Base-by-base conservation (phyloP, 2,888 invertebrate genomes). In the Diadegma fenestrale region DNA sequence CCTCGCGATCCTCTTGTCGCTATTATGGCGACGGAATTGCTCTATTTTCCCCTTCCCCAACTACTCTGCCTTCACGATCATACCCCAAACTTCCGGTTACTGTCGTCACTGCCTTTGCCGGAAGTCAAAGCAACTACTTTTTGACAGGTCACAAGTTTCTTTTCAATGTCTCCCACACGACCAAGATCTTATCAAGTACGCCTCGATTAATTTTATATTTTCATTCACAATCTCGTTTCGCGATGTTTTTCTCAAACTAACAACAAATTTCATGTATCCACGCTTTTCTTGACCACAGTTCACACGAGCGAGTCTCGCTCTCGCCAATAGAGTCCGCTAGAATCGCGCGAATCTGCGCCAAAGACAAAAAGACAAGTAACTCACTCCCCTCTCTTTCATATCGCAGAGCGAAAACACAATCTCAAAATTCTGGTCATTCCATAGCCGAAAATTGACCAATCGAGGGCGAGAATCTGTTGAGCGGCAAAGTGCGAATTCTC, bases 21-120 rank as follows among this genome's bases (percentile, higher is more conserved):
- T 76, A 68, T 86, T 76, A 86, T 86, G 86, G 86, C 86, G 86
- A 86, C 82, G 80, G 26, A 81, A 80, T 79, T 71, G 66, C 7
- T 75, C 68, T 68, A 79, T 58, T 63, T 61, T 30, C 26, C 19
- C 64, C 58, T 58, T 58, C 58, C 58, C 58, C 14, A 6, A 26
- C 58, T 58, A 26, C 58, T 10, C 58, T 26, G 14, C 58, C 58
- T 58, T 58, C 58, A 19, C 26, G 26, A 58, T 58, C 58, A 26
- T 58, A 58, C 14, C 58, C 14, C 58, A 1, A 58, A 77, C 63
- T 77, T 78, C 76, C 85, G 82, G 30, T 66, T 26, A 58, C 77
- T 64, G 61, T 66, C 54, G 68, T 69, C 43, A 37, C 12, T 37
- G 41, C 48, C 2, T 19, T 41, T 26, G n/a, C 19, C 82, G 72